Percentiles rank a stretch among this genome's conserved stretches.
Evolutionary conservation across 2,888 invertebrate genomes (phyloP).

Genomic region (Oscheius sp.): DNA sequence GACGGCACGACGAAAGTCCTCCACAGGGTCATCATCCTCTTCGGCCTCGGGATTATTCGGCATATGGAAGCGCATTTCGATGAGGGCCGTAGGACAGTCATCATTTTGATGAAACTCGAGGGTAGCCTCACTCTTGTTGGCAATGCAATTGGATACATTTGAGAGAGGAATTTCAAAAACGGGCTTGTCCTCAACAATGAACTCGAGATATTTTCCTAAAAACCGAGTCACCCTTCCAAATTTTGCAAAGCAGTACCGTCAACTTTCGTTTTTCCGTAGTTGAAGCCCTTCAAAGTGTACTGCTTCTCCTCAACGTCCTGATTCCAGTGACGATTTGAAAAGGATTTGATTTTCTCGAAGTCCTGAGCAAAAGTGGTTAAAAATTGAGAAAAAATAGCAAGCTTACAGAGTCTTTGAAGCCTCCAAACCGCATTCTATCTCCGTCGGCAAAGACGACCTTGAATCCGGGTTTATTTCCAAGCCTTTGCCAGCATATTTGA

Average conservation of each 20-base stretch:
- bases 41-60: conserved; percentile 84
- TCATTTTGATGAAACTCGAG: conserved; percentile 90
- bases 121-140: conserved; percentile 97
- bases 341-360: conserved; percentile 90
- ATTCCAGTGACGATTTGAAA: conserved; percentile 85
- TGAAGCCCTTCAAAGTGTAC: conserved; percentile 95
- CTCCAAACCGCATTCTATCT: conserved; percentile 88
- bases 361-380: conserved; percentile 78
- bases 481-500: conserved; percentile 89
- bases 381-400: not conserved
- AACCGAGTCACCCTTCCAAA: not conserved
- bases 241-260: conserved; percentile 77
- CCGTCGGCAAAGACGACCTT: conserved; percentile 91
- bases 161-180: conserved; percentile 95
- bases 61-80: conserved; percentile 98
- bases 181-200: conserved; percentile 64
- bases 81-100: conserved; percentile 93
- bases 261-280: conserved; percentile 97
- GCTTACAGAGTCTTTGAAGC: conserved; percentile 82
- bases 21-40: conserved; percentile 86
- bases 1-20: conserved; percentile 93
- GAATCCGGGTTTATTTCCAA: conserved; percentile 90
- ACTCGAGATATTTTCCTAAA: conserved; percentile 60
- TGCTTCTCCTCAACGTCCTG: conserved; percentile 88
- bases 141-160: conserved; percentile 93